Conservation (phyloP, 2,797 vertebrate genomes). For the Percopsis omiscomaycus region DNA sequence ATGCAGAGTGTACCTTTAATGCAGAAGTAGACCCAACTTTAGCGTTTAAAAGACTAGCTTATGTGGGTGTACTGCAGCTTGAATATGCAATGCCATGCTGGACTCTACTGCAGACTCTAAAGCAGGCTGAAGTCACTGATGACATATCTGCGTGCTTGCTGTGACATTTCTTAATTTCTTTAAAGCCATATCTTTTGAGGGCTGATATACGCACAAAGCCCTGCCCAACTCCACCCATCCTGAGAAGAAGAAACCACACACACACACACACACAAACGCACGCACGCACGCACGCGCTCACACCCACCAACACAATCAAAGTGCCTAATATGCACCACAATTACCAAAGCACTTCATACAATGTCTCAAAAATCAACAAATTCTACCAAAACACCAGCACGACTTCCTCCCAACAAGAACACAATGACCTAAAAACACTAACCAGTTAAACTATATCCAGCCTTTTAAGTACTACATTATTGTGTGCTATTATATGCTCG, state of each 20-base stretch:
- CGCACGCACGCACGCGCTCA: constrained; percentile 5
- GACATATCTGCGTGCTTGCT: background rate
- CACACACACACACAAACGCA: constrained; percentile 22
- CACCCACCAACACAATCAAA: background rate
- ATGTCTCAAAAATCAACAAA: background rate
- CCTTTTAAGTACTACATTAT: background rate
- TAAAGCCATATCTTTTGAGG: constrained; percentile 34
- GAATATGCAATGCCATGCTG: too few relatives aligned
- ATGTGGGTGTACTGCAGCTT: too few relatives aligned
- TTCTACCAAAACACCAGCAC: background rate
- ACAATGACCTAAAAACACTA: background rate
- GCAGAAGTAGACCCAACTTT: too few relatives aligned
- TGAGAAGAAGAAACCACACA: constrained; percentile 42
- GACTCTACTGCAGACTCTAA: too few relatives aligned
- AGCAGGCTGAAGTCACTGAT: too few relatives aligned
- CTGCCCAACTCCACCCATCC: constrained; percentile 60
- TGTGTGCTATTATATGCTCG: constrained; percentile 14
- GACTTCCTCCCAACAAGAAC: too few relatives aligned
- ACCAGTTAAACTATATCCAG: background rate
- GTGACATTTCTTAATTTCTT: constrained; percentile 35
- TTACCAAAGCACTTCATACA: too few relatives aligned
- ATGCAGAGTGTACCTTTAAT: too few relatives aligned
- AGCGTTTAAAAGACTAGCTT: too few relatives aligned
- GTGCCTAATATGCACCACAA: too few relatives aligned
- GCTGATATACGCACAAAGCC: constrained; percentile 42